phyloP scores from a whole-genome alignment of 2,797 vertebrate species.

The Melanotaenia pygmaea region DNA sequence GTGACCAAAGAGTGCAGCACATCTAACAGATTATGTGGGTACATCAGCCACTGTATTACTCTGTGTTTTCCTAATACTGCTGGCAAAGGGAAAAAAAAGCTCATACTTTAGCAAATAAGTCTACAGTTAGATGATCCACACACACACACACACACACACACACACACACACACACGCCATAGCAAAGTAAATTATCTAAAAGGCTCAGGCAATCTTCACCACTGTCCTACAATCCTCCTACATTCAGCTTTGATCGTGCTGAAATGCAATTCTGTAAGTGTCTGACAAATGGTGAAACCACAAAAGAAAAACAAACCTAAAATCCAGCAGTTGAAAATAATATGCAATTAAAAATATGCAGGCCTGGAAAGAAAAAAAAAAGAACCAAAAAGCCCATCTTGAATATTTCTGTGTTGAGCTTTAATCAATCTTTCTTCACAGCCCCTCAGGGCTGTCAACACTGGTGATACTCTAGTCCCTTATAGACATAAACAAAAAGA shows the following conservation, averaged over 20 bases:
- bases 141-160: slow-evolving; percentile 67
- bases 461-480: slow-evolving; percentile 59
- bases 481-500: slow-evolving; percentile 60
- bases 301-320: slow-evolving; percentile 45
- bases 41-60: slow-evolving; percentile 40
- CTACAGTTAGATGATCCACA: slow-evolving; percentile 78
- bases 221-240: slow-evolving; percentile 32
- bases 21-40: slow-evolving; percentile 49
- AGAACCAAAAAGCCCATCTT: slow-evolving; percentile 61
- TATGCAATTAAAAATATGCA: slow-evolving; percentile 85
- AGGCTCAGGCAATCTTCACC: slow-evolving; percentile 52
- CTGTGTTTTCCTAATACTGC: slow-evolving; percentile 61
- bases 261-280: slow-evolving; percentile 64
- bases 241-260: slow-evolving; percentile 69
- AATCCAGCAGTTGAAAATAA: slow-evolving; percentile 78
- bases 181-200: slow-evolving; percentile 80
- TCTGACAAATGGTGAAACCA: slow-evolving; percentile 63
- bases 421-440: slow-evolving; percentile 65
- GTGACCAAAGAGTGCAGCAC: slow-evolving; percentile 55
- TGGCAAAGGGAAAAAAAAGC: slow-evolving; percentile 40
- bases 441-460: slow-evolving; percentile 47
- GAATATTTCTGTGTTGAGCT: slow-evolving; percentile 61
- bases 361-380: slow-evolving; percentile 55
- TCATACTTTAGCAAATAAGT: slow-evolving; percentile 75
- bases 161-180: slow-evolving; percentile 66